Base-by-base conservation (phyloP, 2,113 vertebrate species). In the Gulo gulo region DNA sequence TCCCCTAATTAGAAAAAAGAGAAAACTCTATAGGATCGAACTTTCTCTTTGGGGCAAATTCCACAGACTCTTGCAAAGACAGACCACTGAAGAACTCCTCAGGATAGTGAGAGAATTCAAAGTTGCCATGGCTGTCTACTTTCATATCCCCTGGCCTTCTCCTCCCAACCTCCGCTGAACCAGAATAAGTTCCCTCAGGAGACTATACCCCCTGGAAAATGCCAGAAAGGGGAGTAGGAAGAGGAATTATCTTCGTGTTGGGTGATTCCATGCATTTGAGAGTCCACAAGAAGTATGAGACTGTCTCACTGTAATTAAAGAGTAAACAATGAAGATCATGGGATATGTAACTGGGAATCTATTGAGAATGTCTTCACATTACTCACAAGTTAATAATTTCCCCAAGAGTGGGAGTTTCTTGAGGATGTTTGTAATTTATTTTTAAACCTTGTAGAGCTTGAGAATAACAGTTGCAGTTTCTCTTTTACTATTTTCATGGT, bases 371-470 rank as follows among this genome's bases (percentile, higher is more conserved):
- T 84, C 42, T 94, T 90, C 89, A 39, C 59, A 45, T 96, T 96
- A 76, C 74, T 92, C 93, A 92, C 84, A 52, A 92, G 93, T 90
- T 89, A 96, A 97, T 97, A 92, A 98, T 96, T 95, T 95, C 86
- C 59, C 55, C 39, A 92, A 69, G 74, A 95, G 76, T 90, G 45
- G 94, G 97, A 90, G 92, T 92, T 97, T 94, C 89, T 96, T 82
- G 55, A 94, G 85, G 89, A 94, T 96, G 76, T 97, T 93, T 90
- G 45, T 6, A 65, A 89, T 85, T 96, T 96, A 91, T 95, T 98
- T 96, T 96, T 96, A 95, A 97, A 69, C 18, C 16, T 29, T 59
- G 65, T 65, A 29, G 47, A 67, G 69, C 39, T 86, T 93, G 76
- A 85, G 23, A 97, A 96, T 94, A 95, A 61, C n/a, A 89, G 59